phyloP scores from a whole-genome alignment of 1,140 invertebrate species.

The Drosophila mayri region DNA sequence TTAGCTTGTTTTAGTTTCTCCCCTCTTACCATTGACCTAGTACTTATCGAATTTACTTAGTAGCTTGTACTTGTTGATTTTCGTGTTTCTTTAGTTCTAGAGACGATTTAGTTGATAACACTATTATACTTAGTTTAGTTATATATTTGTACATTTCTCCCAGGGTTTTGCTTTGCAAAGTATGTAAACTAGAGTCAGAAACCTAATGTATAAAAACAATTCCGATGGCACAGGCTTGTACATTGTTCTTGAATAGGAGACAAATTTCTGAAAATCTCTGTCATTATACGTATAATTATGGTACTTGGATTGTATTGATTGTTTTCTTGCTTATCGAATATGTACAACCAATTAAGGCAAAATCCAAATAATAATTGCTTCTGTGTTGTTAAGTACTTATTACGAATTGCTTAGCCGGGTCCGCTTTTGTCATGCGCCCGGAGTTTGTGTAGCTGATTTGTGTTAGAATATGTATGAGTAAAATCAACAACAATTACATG shows the following conservation, averaged over 20 bases:
- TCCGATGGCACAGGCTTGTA: constrained; percentile 50
- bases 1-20: constrained; percentile 41
- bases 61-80: constrained; percentile 64
- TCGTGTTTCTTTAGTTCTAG: constrained; percentile 72
- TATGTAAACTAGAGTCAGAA: constrained; percentile 37
- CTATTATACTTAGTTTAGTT: constrained; percentile 46
- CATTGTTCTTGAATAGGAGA: constrained; percentile 57
- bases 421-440: constrained; percentile 21
- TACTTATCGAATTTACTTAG: constrained; percentile 69
- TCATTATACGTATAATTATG: constrained; percentile 34
- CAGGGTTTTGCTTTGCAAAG: constrained; percentile 50
- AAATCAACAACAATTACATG: constrained; percentile 48
- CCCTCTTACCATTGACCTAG: constrained; percentile 54
- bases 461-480: constrained; percentile 70
- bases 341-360: constrained; percentile 14
- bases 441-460: constrained; percentile 73
- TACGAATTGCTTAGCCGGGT: constrained; percentile 67
- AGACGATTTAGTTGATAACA: constrained; percentile 59
- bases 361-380: constrained; percentile 38
- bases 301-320: constrained; percentile 64
- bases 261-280: constrained; percentile 35
- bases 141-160: constrained; percentile 64
- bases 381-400: constrained; percentile 68
- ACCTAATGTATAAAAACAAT: constrained; percentile 44
- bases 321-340: constrained; percentile 47